phyloP scores from a whole-genome alignment of 2,113 vertebrate genomes.

The Erinaceus europaeus region DNA sequence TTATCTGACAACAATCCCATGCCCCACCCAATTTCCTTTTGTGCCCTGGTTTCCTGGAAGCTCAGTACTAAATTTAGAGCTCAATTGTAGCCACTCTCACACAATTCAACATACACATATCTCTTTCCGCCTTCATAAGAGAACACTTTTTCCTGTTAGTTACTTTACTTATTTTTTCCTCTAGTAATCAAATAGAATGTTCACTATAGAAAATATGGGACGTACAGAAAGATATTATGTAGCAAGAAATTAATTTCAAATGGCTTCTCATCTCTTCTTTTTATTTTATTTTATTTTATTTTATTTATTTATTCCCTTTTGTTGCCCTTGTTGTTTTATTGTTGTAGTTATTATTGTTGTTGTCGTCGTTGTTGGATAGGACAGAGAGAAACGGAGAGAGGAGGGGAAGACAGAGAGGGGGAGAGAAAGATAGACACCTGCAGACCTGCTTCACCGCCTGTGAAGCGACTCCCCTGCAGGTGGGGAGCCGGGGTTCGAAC shows the following conservation, averaged over 20 bases:
- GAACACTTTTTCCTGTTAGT: background rate
- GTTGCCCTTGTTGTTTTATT: too few relatives aligned
- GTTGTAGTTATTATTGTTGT: too few relatives aligned
- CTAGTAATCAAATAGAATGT: background rate
- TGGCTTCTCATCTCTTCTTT: background rate
- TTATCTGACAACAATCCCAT: slow-evolving; percentile 10
- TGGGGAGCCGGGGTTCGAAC: too few relatives aligned
- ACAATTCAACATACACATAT: slow-evolving; percentile 43
- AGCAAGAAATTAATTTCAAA: slow-evolving; percentile 14
- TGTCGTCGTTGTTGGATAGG: too few relatives aligned
- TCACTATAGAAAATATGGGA: background rate
- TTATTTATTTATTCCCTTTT: too few relatives aligned
- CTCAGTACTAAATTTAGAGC: slow-evolving; percentile 67
- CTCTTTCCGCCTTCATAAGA: slow-evolving; percentile 41
- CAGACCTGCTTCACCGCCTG: too few relatives aligned
- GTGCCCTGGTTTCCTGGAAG: slow-evolving; percentile 70
- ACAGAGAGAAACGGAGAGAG: too few relatives aligned
- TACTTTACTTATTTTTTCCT: background rate
- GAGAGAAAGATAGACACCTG: too few relatives aligned
- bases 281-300: background rate
- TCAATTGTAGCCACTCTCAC: slow-evolving; percentile 33
- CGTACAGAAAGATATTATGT: background rate
- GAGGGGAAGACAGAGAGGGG: too few relatives aligned
- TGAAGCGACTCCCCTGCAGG: too few relatives aligned
- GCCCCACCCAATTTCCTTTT: slow-evolving; percentile 46